A percentile compares a stretch with the other conserved stretches of the same genome.
phyloP scores from a whole-genome alignment of 2,888 invertebrate genomes.

The Amorpha juglandis region DNA sequence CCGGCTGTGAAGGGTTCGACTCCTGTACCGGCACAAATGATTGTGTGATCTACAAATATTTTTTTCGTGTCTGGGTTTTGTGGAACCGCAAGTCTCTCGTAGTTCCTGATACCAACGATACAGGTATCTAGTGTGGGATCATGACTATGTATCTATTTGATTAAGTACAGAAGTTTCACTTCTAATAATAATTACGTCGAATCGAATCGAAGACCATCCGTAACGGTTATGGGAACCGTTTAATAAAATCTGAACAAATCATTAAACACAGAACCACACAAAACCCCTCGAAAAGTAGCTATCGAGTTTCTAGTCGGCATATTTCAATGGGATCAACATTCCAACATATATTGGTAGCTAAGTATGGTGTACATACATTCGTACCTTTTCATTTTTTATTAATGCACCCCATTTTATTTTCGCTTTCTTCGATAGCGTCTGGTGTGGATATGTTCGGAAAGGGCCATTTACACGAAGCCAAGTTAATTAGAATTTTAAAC shows the following conservation, averaged over 20 bases:
- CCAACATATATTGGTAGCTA: slow-evolving; percentile 3
- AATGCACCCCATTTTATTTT: neutral
- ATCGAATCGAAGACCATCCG: neutral
- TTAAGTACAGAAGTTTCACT: too few species aligned
- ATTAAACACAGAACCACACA: neutral
- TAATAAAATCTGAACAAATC: neutral
- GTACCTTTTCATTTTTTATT: neutral
- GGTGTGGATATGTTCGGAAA: neutral
- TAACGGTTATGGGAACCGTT: neutral
- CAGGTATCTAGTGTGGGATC: too few species aligned
- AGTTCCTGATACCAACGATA: too few species aligned
- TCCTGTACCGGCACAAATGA: too few species aligned
- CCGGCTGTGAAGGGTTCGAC: too few species aligned
- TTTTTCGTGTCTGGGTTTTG: too few species aligned
- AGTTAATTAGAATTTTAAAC: too few species aligned
- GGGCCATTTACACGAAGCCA: neutral
- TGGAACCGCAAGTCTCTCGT: too few species aligned
- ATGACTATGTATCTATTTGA: too few species aligned
- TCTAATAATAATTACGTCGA: too few species aligned
- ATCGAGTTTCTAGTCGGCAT: slow-evolving; percentile 11
- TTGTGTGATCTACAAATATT: too few species aligned
- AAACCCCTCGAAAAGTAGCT: neutral
- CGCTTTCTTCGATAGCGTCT: neutral
- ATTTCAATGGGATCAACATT: slow-evolving; percentile 19
- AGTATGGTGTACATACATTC: neutral